Base-by-base conservation (phyloP, 2,888 invertebrate species). In the Diadegma fenestrale region DNA sequence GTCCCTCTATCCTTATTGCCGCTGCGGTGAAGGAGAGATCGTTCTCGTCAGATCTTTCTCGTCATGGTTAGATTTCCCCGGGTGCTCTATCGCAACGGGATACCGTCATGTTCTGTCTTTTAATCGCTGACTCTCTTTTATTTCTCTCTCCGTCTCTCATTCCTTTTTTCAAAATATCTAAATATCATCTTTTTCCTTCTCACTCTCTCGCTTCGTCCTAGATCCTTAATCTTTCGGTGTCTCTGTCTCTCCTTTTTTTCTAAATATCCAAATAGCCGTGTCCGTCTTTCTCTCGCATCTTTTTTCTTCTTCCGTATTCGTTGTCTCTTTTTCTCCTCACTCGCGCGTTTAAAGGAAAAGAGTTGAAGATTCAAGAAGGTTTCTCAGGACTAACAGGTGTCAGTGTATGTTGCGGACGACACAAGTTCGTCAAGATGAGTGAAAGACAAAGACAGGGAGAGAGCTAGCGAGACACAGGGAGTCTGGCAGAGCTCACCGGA, bases 41-140 rank as follows among this genome's bases (percentile, higher is more conserved):
- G 77, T 72, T 66, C 77, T 48, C 26, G 68, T 78, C 61, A 51
- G 68, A 81, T 84, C 63, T 84, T 75, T 64, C 73, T 75, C 81
- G 77, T 81, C 68, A 80, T 58, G 72, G 30, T 33, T 61, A 64
- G 61, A 85, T 87, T 87, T 82, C 72, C 85, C 80, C 87, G 77
- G 85, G 87, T 85, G 88, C 87, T 88, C 76, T 73, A 78, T 90
- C 91, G 68, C 91, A 86, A 86, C 90, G 88, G 91, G 91, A 86
- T 85, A 87, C 87, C 89, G 76, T 87, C 86, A 86, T 87, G 86
- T 73, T 43, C 64, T 14, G 83, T 66, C 79, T 78, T 41, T 19
- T 30, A 51, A n/a, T 45, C 37, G 33, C 48, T 63, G n/a, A 45
- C 26, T 19, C n/a, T 41, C 58, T 58, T 14, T 26, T 58, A 58